Base-by-base conservation (phyloP, 2,797 vertebrate genomes). In the Semaprochilodus insignis region DNA sequence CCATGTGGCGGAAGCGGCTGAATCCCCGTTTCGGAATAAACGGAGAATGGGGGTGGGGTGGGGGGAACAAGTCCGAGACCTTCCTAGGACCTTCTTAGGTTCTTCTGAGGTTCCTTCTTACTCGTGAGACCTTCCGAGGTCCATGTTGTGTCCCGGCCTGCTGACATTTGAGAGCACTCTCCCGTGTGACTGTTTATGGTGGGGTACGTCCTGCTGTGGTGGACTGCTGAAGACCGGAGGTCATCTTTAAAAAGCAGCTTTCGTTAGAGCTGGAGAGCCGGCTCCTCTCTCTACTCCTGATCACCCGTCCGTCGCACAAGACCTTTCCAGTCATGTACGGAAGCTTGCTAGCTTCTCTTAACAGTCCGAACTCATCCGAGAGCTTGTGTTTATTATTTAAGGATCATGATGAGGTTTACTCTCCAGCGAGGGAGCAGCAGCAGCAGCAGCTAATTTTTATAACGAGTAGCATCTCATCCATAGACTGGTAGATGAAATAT, bases 401-500 rank as follows among this genome's bases (percentile, higher is more conserved):
- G 60, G 44, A 52, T 78, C 62, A 52, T 85, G 78, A 8, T 74
- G 48, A 76, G 31, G 10, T 66, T 67, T 78, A 6, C 21, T 76
- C 65, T 85, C 60, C 52, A 36, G 40, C 52, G 60, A 65, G 62
- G 52, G 78, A 75, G 31, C 31, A 31, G 31, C 31, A 31, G 31
- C 31, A 31, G 78, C 70, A 73, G 78, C 40, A 48, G 81, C 63
- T 77, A 27, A 8, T 14, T 82, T 57, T 11, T 71, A 31, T 75
- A 3, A 59, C 66, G 59, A 5, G 57, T 52, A 70, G 51, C 62
- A 25, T 78, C 69, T 27, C 72, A 23, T 69, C 25, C 60, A 77
- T 44, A 74, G 84, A 85, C 89, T 87, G 88, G 88, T 85, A 84
- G 86, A 83, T 90, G 86, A 91, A 51, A 60, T 5, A 23, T 62